Base-by-base conservation (phyloP, 2,797 vertebrate species). In the Neostethus bicornis region DNA sequence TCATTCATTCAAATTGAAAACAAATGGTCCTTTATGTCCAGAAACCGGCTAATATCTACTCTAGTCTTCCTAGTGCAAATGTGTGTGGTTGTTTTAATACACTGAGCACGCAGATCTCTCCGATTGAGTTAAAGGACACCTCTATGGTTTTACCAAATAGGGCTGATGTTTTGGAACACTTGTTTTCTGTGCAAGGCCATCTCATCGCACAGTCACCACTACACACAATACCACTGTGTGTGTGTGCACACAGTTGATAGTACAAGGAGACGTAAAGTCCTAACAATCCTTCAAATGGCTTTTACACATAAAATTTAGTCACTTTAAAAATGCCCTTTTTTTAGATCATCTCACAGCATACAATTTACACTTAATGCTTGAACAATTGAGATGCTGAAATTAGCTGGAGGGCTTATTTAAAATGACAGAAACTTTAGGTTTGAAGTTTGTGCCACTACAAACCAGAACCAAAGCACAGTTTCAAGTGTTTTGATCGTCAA, bases 11-110 rank as follows among this genome's bases (percentile, higher is more conserved):
- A 43, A 2, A 46, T 62, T 69, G 51, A 60, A 24, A 39, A 35
- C 55, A 49, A 55, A 43, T 19, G 20, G n/a, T 44, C 51, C 41
- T 67, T 23, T 12, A 53, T 54, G 48, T 25, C 26, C 41, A 63
- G 53, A 70, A 51, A 47, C 71, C 42, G 54, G 61, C 63, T 75
- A 6, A 74, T 41, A 43, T 66, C 43, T 58, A 65, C 65, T 79
- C 6, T 79, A 83, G 84, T 90, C 85, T 90, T 88, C 83, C 85
- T 77, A 21, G 52, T 73, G 67, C 51, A 10, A 77, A 69, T 43
- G 55, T 63, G 47, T 67, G 71, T 13, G 65, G 57, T 50, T 49
- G 24, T 64, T 5, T 14, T 60, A 70, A 68, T 61, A 51, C 58
- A 76, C 71, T 66, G 70, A 58, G 49, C 68, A 68, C 65, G 39